Evolutionary conservation across 2,113 vertebrate species (phyloP).

Genomic region (Scophthalmus maximus): DNA sequence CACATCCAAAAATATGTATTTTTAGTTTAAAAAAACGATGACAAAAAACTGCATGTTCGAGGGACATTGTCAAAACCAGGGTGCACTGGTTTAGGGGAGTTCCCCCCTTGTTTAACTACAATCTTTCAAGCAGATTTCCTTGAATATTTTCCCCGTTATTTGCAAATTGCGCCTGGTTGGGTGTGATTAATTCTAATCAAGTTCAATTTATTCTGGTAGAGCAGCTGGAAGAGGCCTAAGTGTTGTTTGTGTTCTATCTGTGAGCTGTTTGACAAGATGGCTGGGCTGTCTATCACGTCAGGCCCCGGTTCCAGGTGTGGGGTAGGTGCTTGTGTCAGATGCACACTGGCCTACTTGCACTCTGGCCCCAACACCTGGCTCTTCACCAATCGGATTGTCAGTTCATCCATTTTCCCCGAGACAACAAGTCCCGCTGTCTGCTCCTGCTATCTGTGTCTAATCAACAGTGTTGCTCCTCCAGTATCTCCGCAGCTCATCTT

Average conservation of each 20-base stretch:
- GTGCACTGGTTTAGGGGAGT: slow-evolving; percentile 10
- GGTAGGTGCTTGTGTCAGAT: slow-evolving; percentile 75
- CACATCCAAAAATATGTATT: slow-evolving; percentile 33
- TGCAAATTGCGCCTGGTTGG: slow-evolving; percentile 78
- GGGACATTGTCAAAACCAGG: slow-evolving; percentile 6
- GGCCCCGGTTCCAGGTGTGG: slow-evolving; percentile 79
- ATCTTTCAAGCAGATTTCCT: slow-evolving; percentile 48
- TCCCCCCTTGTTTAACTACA: slow-evolving; percentile 50
- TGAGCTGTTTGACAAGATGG: slow-evolving; percentile 70
- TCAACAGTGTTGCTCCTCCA: slow-evolving; percentile 67
- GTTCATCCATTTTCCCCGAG: slow-evolving; percentile 67
- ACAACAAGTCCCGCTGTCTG: slow-evolving; percentile 57
- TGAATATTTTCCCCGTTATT: slow-evolving; percentile 75
- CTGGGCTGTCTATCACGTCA: slow-evolving; percentile 70
- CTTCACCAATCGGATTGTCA: slow-evolving; percentile 75
- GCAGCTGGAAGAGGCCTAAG: slow-evolving; percentile 82
- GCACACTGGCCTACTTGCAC: slow-evolving; percentile 76
- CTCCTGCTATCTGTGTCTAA: slow-evolving; percentile 63
- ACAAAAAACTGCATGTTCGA: slow-evolving; percentile 13
- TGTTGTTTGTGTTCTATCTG: slow-evolving; percentile 70
- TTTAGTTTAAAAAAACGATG: slow-evolving; percentile 1
- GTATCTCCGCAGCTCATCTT: slow-evolving; percentile 71
- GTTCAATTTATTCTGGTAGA: slow-evolving; percentile 83
- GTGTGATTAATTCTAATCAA: slow-evolving; percentile 84
- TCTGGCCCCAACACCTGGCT: slow-evolving; percentile 81